Evolutionary conservation across 1,140 invertebrate genomes (phyloP).

Genomic region (Steinernema feltiae): DNA sequence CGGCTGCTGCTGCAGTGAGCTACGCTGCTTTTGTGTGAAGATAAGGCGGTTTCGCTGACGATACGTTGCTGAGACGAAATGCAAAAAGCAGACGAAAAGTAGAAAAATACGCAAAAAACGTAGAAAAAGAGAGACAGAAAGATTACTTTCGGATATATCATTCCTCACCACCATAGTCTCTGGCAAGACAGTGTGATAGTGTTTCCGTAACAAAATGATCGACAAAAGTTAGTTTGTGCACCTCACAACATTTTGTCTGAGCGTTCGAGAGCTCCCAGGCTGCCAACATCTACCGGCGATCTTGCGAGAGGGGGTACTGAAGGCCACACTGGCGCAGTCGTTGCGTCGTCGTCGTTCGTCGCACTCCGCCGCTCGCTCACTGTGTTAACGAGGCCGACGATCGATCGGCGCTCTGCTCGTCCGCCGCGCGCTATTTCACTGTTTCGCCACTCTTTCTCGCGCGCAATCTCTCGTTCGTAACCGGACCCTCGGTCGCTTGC

Average conservation of each 20-base stretch:
- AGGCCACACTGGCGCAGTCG: slow-evolving; percentile 3
- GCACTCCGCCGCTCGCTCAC: not conserved
- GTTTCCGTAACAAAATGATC: slow-evolving; percentile 8
- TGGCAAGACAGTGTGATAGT: not conserved
- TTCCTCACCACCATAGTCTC: not conserved
- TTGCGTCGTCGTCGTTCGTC: not conserved
- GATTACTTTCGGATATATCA: not conserved
- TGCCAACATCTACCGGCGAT: slow-evolving; percentile 4
- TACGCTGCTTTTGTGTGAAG: not conserved
- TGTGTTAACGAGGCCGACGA: slow-evolving; percentile 2
- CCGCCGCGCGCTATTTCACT: not conserved
- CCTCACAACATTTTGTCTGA: slow-evolving; percentile 10
- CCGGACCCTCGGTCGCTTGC: not conserved
- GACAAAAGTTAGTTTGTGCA: slow-evolving; percentile 14
- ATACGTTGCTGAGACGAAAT: too few species aligned
- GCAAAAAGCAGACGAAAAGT: not conserved
- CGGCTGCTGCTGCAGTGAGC: not conserved
- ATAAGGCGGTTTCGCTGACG: too few species aligned
- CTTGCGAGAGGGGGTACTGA: slow-evolving; percentile 12
- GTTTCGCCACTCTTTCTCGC: not conserved
- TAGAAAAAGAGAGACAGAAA: not conserved
- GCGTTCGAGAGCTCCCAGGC: not conserved
- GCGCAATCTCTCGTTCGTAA: not conserved
- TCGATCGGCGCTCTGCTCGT: not conserved
- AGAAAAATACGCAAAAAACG: not conserved